Conservation (phyloP, 2,113 vertebrate genomes). For the Caranx melampygus region DNA sequence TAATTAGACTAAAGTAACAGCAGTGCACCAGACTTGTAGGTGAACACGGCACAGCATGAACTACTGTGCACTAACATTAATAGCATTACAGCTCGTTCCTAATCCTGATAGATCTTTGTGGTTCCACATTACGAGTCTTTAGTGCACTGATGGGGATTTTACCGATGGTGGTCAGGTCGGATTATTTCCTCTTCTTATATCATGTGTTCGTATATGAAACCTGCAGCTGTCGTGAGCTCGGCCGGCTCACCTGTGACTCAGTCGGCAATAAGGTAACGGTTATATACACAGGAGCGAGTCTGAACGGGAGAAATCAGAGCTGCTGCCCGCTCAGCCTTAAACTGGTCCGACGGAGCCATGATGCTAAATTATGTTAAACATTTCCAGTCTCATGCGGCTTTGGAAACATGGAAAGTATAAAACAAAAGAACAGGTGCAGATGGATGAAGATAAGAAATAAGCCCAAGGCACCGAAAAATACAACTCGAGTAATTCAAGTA, state of each 20-base stretch:
- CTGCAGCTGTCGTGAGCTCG: conserved; percentile 67
- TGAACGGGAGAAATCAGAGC: conserved; percentile 60
- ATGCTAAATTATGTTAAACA: conserved; percentile 50
- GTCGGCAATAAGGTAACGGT: conserved; percentile 22
- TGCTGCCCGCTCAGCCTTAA: conserved; percentile 1
- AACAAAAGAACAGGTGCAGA: conserved; percentile 61
- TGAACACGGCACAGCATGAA: background rate
- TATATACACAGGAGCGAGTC: conserved; percentile 5
- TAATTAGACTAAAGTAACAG: too few relatives aligned
- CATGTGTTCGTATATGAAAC: conserved; percentile 43
- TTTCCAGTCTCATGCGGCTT: conserved; percentile 46
- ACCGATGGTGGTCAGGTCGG: conserved; percentile 27
- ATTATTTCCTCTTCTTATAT: conserved; percentile 56
- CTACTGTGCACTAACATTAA: conserved; percentile 46
- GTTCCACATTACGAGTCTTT: conserved; percentile 48
- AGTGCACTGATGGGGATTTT: conserved; percentile 56
- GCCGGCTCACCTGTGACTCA: conserved; percentile 48
- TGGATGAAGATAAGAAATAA: conserved; percentile 48
- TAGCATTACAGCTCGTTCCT: conserved; percentile 27
- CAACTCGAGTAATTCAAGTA: conserved; percentile 31
- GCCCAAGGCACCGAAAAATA: background rate
- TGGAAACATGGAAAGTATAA: conserved; percentile 4
- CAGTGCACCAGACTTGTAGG: too few relatives aligned
- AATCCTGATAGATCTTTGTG: conserved; percentile 55
- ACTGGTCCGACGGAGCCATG: conserved; percentile 25